Evolutionary conservation across 2,113 vertebrate species (phyloP).

Genomic region (Seriola rivoliana): DNA sequence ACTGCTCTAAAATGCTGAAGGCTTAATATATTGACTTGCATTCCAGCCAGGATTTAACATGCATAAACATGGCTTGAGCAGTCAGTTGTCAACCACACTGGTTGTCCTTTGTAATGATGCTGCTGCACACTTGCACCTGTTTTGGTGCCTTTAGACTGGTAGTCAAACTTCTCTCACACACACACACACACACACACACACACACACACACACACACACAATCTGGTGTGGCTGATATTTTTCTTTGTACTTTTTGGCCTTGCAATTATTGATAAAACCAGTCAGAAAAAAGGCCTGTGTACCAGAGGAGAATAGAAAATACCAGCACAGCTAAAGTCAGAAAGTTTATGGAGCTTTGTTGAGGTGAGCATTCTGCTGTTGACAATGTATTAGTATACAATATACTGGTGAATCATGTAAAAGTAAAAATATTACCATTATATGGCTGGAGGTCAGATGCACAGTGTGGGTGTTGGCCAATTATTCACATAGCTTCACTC

Average conservation of each 20-base stretch:
- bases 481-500: background rate
- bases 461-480: slow-evolving; percentile 10
- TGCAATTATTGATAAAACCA: slow-evolving; percentile 55
- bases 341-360: slow-evolving; percentile 18
- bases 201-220: background rate
- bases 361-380: slow-evolving; percentile 11
- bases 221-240: background rate
- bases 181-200: background rate
- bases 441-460: slow-evolving; percentile 12
- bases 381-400: background rate
- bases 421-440: slow-evolving; percentile 28
- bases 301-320: slow-evolving; percentile 34
- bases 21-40: slow-evolving; percentile 4
- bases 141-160: slow-evolving; percentile 24
- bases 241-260: slow-evolving; percentile 42
- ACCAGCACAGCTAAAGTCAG: background rate
- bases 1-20: slow-evolving; percentile 21
- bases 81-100: background rate
- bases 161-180: slow-evolving; percentile 21
- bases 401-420: background rate
- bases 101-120: slow-evolving; percentile 10
- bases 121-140: slow-evolving; percentile 16
- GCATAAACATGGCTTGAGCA: slow-evolving; percentile 2
- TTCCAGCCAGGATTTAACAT: slow-evolving; percentile 20
- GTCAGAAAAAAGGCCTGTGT: background rate